Conservation (phyloP, 2,888 invertebrate species). For the Ornithoptera alexandrae region DNA sequence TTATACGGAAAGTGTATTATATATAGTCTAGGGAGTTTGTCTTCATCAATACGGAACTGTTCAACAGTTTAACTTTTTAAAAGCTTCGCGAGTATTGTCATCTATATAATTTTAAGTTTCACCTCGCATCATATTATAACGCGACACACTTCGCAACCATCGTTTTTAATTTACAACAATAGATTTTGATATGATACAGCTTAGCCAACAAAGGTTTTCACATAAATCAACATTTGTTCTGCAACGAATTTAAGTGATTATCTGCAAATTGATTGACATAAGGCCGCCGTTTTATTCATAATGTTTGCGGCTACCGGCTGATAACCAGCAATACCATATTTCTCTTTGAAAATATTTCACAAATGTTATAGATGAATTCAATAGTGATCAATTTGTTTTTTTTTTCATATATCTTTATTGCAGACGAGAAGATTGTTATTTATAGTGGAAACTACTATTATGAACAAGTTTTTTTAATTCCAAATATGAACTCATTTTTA, state of each 20-base stretch:
- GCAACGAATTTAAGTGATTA: constrained; percentile 6
- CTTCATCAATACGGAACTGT: no score
- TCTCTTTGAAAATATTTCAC: neutral
- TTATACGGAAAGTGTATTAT: no score
- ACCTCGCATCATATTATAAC: no score
- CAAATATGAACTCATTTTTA: neutral
- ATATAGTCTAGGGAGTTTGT: no score
- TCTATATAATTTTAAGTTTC: no score
- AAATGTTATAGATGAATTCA: neutral
- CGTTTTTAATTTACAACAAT: no score
- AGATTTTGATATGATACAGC: neutral
- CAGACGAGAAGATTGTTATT: neutral
- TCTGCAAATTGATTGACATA: constrained; percentile 4
- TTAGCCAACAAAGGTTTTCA: neutral
- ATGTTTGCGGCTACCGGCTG: neutral
- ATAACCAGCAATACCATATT: neutral
- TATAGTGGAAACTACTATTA: no score
- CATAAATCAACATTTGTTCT: neutral
- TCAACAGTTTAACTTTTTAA: no score
- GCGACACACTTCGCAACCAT: no score
- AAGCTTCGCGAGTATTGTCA: no score
- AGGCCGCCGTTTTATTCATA: neutral
- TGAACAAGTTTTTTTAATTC: neutral
- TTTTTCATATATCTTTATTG: neutral
- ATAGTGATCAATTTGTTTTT: neutral